These are phyloP conservation scores for Drosophila azteca DNA, from an alignment of 1,140 invertebrate species.

Conservation along the genomic window DNA sequence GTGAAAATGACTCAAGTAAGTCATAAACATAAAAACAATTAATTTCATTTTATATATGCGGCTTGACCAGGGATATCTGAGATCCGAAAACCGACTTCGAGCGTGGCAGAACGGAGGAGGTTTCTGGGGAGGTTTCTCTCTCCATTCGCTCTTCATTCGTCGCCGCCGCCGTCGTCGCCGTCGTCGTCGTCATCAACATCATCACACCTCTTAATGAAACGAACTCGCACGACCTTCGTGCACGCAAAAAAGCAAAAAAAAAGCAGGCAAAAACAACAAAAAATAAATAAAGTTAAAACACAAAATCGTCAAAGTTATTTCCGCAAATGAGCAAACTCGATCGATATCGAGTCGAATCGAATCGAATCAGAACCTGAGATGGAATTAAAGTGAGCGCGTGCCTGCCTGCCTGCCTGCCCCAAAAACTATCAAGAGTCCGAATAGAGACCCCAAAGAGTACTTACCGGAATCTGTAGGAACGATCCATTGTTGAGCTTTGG, in stretches of 20 bases:
- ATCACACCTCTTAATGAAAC: constrained; percentile 77
- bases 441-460: constrained; percentile 70
- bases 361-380: constrained; percentile 11
- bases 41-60: constrained; percentile 26
- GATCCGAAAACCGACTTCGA: neutral
- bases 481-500: constrained; percentile 92
- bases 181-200: constrained; percentile 62
- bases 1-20: constrained; percentile 74
- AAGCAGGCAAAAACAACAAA: constrained; percentile 23
- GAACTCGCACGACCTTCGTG: constrained; percentile 80
- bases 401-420: neutral
- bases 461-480: constrained; percentile 94
- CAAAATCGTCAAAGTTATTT: constrained; percentile 79
- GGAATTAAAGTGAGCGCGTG: constrained; percentile 49
- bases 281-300: constrained; percentile 56
- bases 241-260: constrained; percentile 46
- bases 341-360: constrained; percentile 42
- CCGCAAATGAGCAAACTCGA: constrained; percentile 80
- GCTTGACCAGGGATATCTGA: constrained; percentile 4
- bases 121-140: constrained; percentile 2
- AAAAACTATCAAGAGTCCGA: too few relatives aligned
- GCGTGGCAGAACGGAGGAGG: constrained; percentile 2
- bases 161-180: constrained; percentile 49
- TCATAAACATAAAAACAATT: constrained; percentile 64
- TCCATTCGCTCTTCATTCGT: constrained; percentile 37